Base-by-base conservation (phyloP, 1,140 invertebrate genomes). In the Eumaeus atala region DNA sequence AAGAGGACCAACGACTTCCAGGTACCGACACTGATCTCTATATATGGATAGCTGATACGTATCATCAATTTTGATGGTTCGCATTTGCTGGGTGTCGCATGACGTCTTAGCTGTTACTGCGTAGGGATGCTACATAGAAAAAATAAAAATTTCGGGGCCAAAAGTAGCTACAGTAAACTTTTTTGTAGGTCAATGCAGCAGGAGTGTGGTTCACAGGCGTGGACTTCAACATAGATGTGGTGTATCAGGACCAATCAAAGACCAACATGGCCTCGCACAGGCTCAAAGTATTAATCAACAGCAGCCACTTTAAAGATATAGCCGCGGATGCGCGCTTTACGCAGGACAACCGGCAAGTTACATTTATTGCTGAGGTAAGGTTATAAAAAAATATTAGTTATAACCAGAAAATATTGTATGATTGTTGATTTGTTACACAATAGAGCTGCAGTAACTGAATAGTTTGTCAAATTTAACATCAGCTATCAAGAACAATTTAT, bases 191-290 rank as follows among this genome's bases (percentile, higher is more conserved):
- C 5, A 91, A 93, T 40, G 87, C 93, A 33, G 84, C 89, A 3
- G 93, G 92, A 0, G 89, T 91, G 0, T 95, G 93, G 93, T 95
- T 95, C 68, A 94, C 92, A 54, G 93, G 93, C 1, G 91, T 94
- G 51, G 93, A 92, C 38, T 87, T 93, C 21, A 90, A 90, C 4
- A 82, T 91, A 0, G 89, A 90, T 40, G 94, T 93, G 1, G 87
- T 90, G 6, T 95, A 95, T 65, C 90, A 91, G 49, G 93, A 95
- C 70, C 89, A 89, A 62, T 94, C 92, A 0, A 90, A 90, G 3
- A 78, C 88, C 0, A 87, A 89, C 7, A 73, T 91, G 51, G 88
- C 89, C 0, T 90, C 90, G 56, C 91, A 93, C 54, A 89, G 90
- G 14, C 53, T 95, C 0, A 95, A 95, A 68, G 67, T 94, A 9